A percentile compares a stretch with the other conserved stretches of the same genome.
Conservation (phyloP, 2,113 vertebrate species). For the Cryptotis parvus region DNA sequence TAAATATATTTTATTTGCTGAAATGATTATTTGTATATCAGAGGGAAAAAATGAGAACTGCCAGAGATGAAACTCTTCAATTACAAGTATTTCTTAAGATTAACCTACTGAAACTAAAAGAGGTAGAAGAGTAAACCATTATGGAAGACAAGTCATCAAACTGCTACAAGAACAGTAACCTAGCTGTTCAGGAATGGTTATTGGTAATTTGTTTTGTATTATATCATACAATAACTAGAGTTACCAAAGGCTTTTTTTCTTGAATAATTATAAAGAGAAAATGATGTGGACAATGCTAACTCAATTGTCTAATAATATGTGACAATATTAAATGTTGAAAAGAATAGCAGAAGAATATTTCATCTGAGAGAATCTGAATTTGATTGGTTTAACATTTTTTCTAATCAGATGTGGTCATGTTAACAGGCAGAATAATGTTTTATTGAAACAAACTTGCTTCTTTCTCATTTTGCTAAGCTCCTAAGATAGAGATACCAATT, state of each 20-base stretch:
- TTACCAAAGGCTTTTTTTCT: conserved; percentile 69
- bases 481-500: conserved; percentile 65
- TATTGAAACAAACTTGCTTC: conserved; percentile 58
- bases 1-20: conserved; percentile 79
- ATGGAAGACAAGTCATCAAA: conserved; percentile 44
- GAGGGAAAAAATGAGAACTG: conserved; percentile 70
- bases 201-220: conserved; percentile 66
- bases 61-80: conserved; percentile 67
- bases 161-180: conserved; percentile 29
- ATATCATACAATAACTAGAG: conserved; percentile 62
- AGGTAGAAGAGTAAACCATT: conserved; percentile 67
- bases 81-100: conserved; percentile 72
- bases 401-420: conserved; percentile 57
- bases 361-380: conserved; percentile 66
- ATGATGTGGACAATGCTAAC: conserved; percentile 6
- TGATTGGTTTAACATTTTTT: conserved; percentile 66
- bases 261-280: conserved; percentile 57
- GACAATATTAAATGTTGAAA: conserved; percentile 60
- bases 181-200: conserved; percentile 71
- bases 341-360: conserved; percentile 57
- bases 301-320: conserved; percentile 72
- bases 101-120: conserved; percentile 65
- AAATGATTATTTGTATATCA: conserved; percentile 87
- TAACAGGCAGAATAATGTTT: conserved; percentile 60
- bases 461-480: conserved; percentile 59